Evolutionary conservation across 2,888 invertebrate species (phyloP), one percentile per base, ranked within the genome.

Genomic region (Melolontha melolontha): DNA sequence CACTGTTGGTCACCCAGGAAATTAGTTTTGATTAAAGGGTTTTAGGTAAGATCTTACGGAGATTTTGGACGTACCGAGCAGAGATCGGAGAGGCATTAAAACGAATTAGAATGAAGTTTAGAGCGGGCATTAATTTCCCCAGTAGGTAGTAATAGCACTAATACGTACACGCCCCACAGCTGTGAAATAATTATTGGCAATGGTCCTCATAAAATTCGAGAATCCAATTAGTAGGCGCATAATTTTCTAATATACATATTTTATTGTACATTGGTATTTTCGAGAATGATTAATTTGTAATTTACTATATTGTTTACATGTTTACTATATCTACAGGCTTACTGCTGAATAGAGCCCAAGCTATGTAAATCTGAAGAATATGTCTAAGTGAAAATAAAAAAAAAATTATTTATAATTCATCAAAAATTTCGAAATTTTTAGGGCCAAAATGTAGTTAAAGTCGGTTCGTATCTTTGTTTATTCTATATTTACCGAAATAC

Each of bases 1-100:
- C 71, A 71, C 72, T 70, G 74, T 72, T 75, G 75, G 75, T 76
- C 75, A 76, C 76, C 78, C 79, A 77, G 79, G 79, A 81, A 81
- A 82, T 81, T 81, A 82, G 79, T 81, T 81, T 80, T 81, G 81
- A 81, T 81, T 81, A 82, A 81, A 75, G 79, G 75, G 65, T 64
- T 67, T 67, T 67, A 67, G 67, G 63, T 67, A 67, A 67, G 63
- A 67, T 62, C 67, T 34, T 63, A 64, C 52, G 57, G 66, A 66
- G 66, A 66, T 55, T 66, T 57, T 59, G 50, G 68, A 55, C 41
- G 29, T 14, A 34, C 8, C 34, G 34, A 34, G 34, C 34, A 6
- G 34, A 34, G 34, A 34, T 34, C 34, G 34, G 34, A 27, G 40
- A 49, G 47, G 34, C 68, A 59, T 68, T 68, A 68, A 68, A 68